Conservation (phyloP, 1,140 invertebrate species). For the Eumeta japonica region DNA sequence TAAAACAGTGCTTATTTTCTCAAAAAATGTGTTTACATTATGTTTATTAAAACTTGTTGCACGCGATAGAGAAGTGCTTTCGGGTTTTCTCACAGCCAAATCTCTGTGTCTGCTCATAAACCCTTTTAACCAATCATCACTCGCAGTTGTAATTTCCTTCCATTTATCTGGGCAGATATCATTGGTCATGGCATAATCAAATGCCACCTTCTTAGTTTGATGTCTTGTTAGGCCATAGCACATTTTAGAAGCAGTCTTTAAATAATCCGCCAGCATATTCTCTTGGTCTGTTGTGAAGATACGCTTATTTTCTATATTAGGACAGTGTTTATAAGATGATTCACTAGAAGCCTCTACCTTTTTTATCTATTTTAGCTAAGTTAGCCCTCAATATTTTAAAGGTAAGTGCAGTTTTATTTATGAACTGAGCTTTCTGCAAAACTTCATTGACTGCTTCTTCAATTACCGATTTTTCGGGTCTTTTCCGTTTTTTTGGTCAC, state of each 20-base stretch:
- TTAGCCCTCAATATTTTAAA: too few species aligned
- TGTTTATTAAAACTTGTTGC: too few species aligned
- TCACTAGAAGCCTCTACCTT: background rate
- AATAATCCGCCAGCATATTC: background rate
- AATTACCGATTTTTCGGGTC: too few species aligned
- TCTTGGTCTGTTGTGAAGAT: slow-evolving; percentile 2
- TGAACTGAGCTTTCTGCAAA: too few species aligned
- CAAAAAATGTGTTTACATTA: too few species aligned
- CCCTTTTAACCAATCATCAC: background rate
- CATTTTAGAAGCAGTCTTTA: slow-evolving; percentile 3
- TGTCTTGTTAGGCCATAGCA: background rate
- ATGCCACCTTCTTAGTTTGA: too few species aligned
- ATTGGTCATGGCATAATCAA: background rate
- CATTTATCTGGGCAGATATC: too few species aligned
- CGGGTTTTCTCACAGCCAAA: background rate
- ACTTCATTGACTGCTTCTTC: too few species aligned
- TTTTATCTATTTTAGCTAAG: background rate
- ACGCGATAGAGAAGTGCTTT: background rate
- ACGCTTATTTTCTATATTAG: slow-evolving; percentile 3
- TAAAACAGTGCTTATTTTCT: slow-evolving; percentile 9
- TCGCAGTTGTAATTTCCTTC: too few species aligned
- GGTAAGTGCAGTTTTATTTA: too few species aligned
- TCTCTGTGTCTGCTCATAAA: too few species aligned
- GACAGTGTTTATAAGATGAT: slow-evolving; percentile 2
- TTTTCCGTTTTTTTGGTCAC: too few species aligned